Evolutionary conservation across 2,797 vertebrate genomes (phyloP).

Genomic region (Oryzias sinensis): DNA sequence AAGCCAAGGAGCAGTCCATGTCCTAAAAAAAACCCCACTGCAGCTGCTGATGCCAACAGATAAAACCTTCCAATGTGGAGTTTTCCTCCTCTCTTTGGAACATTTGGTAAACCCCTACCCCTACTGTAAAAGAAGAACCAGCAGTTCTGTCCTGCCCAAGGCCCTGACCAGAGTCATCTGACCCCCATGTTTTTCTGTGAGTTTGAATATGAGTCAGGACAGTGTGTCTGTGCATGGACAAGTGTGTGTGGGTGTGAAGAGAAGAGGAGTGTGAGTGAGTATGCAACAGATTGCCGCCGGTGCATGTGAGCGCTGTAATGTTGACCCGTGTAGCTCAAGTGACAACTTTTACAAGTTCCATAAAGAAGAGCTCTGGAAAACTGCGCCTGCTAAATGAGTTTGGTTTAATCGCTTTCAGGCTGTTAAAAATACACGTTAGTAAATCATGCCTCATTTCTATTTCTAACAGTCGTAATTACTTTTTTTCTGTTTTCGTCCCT

Average conservation of each 20-base stretch:
- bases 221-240: constrained; percentile 19
- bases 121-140: constrained; percentile 36
- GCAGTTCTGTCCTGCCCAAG: constrained; percentile 38
- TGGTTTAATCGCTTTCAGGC: constrained; percentile 29
- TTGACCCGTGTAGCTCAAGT: constrained; percentile 52
- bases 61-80: neutral
- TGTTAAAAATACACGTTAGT: constrained; percentile 19
- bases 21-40: neutral
- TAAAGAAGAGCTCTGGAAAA: constrained; percentile 49
- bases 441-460: constrained; percentile 24
- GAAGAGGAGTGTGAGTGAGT: constrained; percentile 25
- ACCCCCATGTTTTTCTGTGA: constrained; percentile 59
- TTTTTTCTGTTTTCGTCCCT: constrained; percentile 5
- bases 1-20: neutral
- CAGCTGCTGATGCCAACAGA: constrained; percentile 4
- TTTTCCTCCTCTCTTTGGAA: constrained; percentile 20
- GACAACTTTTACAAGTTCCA: constrained; percentile 51
- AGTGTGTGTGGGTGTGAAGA: constrained; percentile 23
- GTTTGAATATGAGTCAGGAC: constrained; percentile 56
- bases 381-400: constrained; percentile 22
- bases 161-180: constrained; percentile 60
- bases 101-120: constrained; percentile 19
- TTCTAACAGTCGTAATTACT: constrained; percentile 15
- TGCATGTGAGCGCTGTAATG: constrained; percentile 44
- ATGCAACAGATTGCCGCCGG: constrained; percentile 52